Base-by-base conservation (phyloP, 2,888 invertebrate genomes). In the Leptinotarsa tumamoca region DNA sequence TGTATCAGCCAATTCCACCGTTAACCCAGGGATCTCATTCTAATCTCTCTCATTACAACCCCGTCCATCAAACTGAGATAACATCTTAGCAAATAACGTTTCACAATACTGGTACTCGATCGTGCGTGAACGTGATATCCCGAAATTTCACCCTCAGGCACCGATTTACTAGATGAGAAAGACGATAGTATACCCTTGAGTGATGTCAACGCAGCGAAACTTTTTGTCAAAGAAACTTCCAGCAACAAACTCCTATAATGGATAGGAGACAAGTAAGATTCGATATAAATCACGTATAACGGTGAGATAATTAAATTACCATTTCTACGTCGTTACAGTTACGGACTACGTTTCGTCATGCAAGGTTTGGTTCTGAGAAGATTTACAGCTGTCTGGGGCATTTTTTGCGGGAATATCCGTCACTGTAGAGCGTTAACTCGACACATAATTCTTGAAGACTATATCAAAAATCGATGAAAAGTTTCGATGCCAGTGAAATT, bases 141-240 rank as follows among this genome's bases (percentile, higher is more conserved):
- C 43, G n/a, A 43, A 33, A 63, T n/a, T 63, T n/a, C 63, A 63
- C 33, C 63, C 43, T 63, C 3, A 63, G 43, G n/a, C 63, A n/a
- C 63, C n/a, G 63, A 43, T 63, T 63, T n/a, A 43, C 17, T 43
- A 63, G 63, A 63, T 63, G 18, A 4, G 33, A 33, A 63, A 33
- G 63, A 43, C 63, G 63, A 43, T 63, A 63, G 63, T 63, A 33
- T 43, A 43, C 43, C n/a, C 63, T 63, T 43, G 63, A 63, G 63
- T 63, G 63, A 63, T 63, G 63, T 43, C 33, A 43, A 63, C 33
- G 17, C 43, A 43, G 63, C 43, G 33, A 63, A 63, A 27, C 33
- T 63, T 63, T 49, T 51, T 50, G 33, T 17, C 21, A 51, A 51
- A 17, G 21, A 23, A 67, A 51, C 51, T 50, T 51, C 21, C 21